Evolutionary conservation across 2,888 invertebrate species (phyloP), one percentile per base, ranked within the genome.

Genomic region (Colostygia pectinataria): DNA sequence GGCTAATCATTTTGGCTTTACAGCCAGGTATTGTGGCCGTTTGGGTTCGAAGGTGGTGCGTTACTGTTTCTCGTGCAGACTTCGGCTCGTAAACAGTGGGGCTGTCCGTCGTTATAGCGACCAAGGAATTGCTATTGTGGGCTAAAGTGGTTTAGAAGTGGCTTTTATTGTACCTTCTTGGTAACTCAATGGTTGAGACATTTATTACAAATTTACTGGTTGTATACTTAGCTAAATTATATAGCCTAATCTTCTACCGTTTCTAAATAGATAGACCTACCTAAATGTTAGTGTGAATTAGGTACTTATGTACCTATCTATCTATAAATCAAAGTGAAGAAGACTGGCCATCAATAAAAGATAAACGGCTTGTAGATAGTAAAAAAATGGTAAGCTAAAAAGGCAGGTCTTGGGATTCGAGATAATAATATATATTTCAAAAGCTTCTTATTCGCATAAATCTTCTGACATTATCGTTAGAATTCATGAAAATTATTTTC

Each of bases 61-160:
- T 87, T 90, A 90, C 88, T 89, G 83, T 75, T 82, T 80, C 83
- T 82, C 85, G 87, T 86, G 88, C 81, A 82, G 80, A 83, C 77
- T 86, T 85, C 75, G 84, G 80, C 77, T 82, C 86, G 85, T 87
- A 87, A 89, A 88, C 87, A 84, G 87, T 86, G 86, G 88, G 89
- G 89, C 77, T 83, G 83, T 79, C 73, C 82, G 90, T 90, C 80
- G 89, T 89, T 88, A 90, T 90, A 86, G 90, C 86, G 87, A 90
- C 90, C 82, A 85, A 88, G 89, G 85, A 89, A 88, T 83, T 80
- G 87, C 81, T 85, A 77, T 81, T 75, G 72, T 68, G 75, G 50
- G 54, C 68, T 74, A 61, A 66, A 78, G 66, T 70, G 60, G 61
- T 60, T 66, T 77, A 88, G 88, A 89, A 76, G 74, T 79, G 83